A percentile compares a stretch with the other conserved stretches of the same genome.
These are phyloP conservation scores for Spisula subtruncata DNA, from an alignment of 2,888 invertebrate species.

Conservation along the genomic window DNA sequence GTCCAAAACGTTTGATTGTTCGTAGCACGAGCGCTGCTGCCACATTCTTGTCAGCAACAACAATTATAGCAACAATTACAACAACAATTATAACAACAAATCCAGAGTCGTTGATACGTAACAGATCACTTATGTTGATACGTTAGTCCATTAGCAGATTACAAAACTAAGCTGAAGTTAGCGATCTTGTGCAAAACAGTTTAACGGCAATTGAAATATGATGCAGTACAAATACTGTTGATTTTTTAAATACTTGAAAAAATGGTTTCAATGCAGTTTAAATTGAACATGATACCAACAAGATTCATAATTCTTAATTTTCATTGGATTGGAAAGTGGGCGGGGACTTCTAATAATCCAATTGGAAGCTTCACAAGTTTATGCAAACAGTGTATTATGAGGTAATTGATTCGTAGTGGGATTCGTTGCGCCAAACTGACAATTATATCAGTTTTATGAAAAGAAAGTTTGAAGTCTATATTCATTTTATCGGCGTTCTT, in stretches of 20 bases:
- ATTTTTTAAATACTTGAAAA: conserved; percentile 33
- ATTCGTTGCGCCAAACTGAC: conserved; percentile 57
- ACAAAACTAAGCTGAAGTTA: not conserved
- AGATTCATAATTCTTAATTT: conserved; percentile 48
- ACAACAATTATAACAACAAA: not conserved
- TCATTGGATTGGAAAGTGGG: conserved; percentile 65
- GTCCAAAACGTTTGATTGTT: conserved; percentile 66
- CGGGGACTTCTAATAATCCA: conserved; percentile 61
- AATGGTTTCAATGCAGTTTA: conserved; percentile 37
- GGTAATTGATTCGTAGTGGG: conserved; percentile 58
- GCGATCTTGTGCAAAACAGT: not conserved
- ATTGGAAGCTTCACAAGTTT: conserved; percentile 60
- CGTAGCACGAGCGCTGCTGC: conserved; percentile 55
- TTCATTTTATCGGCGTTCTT: conserved; percentile 32
- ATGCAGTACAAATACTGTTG: not conserved
- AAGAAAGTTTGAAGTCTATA: conserved; percentile 44
- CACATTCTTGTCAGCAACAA: conserved; percentile 49
- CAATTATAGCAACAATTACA: not conserved
- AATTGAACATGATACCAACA: conserved; percentile 38
- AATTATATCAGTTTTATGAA: conserved; percentile 49
- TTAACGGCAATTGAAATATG: not conserved
- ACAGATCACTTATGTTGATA: not conserved
- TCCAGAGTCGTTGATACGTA: not conserved
- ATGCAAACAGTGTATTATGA: conserved; percentile 69
- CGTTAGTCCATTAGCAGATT: not conserved